Conservation (phyloP, 2,797 vertebrate genomes). For the Leptoclinus maculatus region DNA sequence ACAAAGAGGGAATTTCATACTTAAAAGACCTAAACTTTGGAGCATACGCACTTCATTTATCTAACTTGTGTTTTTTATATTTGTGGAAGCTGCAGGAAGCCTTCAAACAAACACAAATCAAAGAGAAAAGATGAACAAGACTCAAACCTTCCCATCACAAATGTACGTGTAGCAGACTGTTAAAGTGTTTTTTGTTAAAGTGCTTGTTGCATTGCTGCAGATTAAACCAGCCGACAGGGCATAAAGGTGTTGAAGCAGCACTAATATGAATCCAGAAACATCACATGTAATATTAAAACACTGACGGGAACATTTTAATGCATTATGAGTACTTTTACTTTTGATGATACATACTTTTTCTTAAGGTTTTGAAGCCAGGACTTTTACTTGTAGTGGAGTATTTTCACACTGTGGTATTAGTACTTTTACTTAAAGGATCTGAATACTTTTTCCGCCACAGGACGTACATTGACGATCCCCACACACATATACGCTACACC, state of each 20-base stretch:
- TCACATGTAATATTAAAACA: neutral
- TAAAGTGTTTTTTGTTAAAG: neutral
- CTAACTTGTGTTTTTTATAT: neutral
- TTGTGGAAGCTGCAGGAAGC: neutral
- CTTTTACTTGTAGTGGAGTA: no score
- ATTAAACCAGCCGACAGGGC: neutral
- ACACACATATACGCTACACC: neutral
- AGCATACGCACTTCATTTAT: neutral
- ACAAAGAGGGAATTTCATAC: neutral
- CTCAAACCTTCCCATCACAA: neutral
- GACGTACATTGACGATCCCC: neutral
- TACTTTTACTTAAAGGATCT: neutral
- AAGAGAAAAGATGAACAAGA: neutral
- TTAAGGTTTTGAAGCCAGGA: no score
- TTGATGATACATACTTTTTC: no score
- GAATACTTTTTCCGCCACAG: neutral
- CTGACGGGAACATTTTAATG: neutral
- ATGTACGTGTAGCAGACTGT: neutral
- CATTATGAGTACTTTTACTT: neutral
- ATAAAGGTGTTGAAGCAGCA: neutral
- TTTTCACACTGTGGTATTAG: neutral
- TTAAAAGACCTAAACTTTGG: neutral
- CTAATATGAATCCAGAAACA: no score
- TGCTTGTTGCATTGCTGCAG: neutral
- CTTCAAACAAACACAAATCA: slow-evolving; percentile 4